Base-by-base conservation (phyloP, 2,113 vertebrate genomes). In the Odobenus rosmarus region DNA sequence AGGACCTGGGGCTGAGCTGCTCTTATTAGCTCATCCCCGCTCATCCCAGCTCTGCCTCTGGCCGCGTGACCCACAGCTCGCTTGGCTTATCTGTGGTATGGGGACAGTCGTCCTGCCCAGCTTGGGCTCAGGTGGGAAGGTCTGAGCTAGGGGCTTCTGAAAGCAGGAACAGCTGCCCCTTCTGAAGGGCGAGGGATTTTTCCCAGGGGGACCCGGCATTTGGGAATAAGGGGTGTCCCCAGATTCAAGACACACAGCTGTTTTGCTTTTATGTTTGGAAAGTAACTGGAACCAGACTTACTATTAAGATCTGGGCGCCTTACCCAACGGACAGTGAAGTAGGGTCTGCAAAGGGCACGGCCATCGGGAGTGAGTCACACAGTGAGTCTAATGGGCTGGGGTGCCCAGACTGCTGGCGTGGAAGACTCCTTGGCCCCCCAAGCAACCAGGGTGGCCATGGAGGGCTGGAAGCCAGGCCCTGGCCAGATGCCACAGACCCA, bases 51-150 rank as follows among this genome's bases (percentile, higher is more conserved):
- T 15, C 28, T 36, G 76, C 53, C 53, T 88, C 46, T 19, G 31
- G 36, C 59, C 0, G 0, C 5, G n/a, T 5, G n/a, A 42, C 62
- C 33, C 1, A 4, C 1, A 19, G 3, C 71, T 88, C 21, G 0
- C 24, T 24, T 31, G 18, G 13, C 77, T 31, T 13, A 14, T 84
- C 95, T 95, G 53, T n/a, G 5, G 64, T 76, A 51, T 39, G 71
- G 71, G 51, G 5, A 6, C 15, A 28, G 7, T 4, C 1, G 4
- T 13, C 19, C 36, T 9, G 39, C n/a, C 36, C 39, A 31, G 55
- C 26, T 16, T 7, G 15, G 4, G 26, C 33, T 39, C 11, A 46
- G 9, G 18, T 5, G 5, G 36, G 74, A 28, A 57, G 36, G 59
- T 72, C 89, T 51, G 59, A 33, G 57, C 49, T 6, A 4, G 4